Conservation (phyloP, 2,888 invertebrate genomes). For the Tholera decimalis region DNA sequence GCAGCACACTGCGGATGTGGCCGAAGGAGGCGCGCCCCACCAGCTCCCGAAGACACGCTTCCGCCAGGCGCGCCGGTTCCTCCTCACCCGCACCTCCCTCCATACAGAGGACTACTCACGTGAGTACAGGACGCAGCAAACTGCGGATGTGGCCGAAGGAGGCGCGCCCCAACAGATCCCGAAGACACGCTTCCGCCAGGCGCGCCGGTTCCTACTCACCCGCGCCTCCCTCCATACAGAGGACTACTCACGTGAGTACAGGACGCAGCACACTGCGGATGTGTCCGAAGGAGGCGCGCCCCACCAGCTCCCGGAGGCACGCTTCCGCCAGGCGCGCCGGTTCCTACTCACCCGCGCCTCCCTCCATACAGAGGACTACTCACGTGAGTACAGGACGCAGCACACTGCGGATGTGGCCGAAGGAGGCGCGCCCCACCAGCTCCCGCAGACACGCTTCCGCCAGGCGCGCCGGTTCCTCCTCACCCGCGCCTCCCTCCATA, state of each 20-base stretch:
- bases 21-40: conserved; percentile 94
- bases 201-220: conserved; percentile 92
- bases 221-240: too few species aligned
- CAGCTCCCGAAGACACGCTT: conserved; percentile 93
- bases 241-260: conserved; percentile 92
- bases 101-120: not conserved
- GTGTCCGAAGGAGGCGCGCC: conserved; percentile 98
- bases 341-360: too few species aligned
- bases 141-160: conserved; percentile 98
- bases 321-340: conserved; percentile 98
- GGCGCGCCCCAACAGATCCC: conserved; percentile 98
- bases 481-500: too few species aligned
- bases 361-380: conserved; percentile 78
- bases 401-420: too few species aligned
- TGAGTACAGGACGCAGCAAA: conserved; percentile 96
- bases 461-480: too few species aligned
- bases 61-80: conserved; percentile 92
- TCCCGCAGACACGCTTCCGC: too few species aligned
- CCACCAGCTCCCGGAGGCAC: conserved; percentile 98
- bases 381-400: too few species aligned
- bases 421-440: too few species aligned
- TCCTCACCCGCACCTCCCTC: conserved; percentile 66
- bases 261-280: conserved; percentile 97
- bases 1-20: too few species aligned
- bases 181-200: conserved; percentile 98